phyloP scores from a whole-genome alignment of 2,888 invertebrate species.

The Nysson spinosus region DNA sequence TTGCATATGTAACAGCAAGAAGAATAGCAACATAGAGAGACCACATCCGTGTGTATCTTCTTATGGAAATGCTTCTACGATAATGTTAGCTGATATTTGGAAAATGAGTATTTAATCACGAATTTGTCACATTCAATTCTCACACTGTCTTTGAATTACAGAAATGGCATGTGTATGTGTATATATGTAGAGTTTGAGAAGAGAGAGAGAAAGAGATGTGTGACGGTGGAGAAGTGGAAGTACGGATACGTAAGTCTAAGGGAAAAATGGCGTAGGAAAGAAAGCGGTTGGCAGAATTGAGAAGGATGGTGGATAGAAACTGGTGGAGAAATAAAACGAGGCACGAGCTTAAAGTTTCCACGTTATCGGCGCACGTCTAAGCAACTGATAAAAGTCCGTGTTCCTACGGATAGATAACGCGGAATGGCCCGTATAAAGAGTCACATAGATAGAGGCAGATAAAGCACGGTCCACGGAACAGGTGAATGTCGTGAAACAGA shows the following conservation, averaged over 20 bases:
- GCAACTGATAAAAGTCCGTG: constrained; percentile 76
- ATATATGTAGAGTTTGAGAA: no score
- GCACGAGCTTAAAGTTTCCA: constrained; percentile 61
- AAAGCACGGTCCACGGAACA: constrained; percentile 74
- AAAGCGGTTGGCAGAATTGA: constrained; percentile 43
- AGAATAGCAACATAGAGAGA: neutral
- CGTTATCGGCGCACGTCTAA: constrained; percentile 73
- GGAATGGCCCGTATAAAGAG: constrained; percentile 73
- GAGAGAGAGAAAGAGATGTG: constrained; percentile 16
- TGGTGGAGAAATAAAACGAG: constrained; percentile 32
- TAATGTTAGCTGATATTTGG: neutral
- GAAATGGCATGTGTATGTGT: no score
- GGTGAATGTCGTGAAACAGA: constrained; percentile 70
- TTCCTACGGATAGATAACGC: constrained; percentile 74
- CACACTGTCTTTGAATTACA: neutral
- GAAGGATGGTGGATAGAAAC: constrained; percentile 45
- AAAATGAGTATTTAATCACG: neutral
- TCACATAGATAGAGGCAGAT: constrained; percentile 75
- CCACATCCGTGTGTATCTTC: neutral
- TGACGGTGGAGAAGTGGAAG: constrained; percentile 23
- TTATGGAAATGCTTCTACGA: neutral
- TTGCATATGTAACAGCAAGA: no score
- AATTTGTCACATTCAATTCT: neutral
- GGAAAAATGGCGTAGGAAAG: constrained; percentile 17
- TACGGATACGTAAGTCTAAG: constrained; percentile 5